Base-by-base conservation (phyloP, 2,113 vertebrate genomes). In the Ailuropoda melanoleuca region DNA sequence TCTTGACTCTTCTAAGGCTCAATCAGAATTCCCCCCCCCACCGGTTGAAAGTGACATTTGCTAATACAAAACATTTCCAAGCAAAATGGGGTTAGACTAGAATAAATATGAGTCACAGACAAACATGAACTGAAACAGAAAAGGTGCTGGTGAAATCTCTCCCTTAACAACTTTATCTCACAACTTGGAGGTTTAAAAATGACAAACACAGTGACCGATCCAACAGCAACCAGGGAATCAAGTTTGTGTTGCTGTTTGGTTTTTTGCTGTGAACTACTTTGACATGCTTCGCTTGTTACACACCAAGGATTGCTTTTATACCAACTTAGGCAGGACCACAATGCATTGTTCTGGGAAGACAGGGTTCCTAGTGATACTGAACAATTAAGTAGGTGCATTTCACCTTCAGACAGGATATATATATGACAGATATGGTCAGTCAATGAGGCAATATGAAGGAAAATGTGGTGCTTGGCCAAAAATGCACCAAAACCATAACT, bases 21-120 rank as follows among this genome's bases (percentile, higher is more conserved):
- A 68, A 72, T 53, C 81, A 97, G 86, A 97, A 96, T 95, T 96
- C 84, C 82, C 82, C 93, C 34, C 93, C 56, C 77, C 66, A n/a
- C 46, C 72, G 50, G 7, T 39, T 90, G 74, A 96, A 96, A 97
- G 92, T 88, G 70, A 96, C 60, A 97, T 96, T 97, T 98, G 92
- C 95, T 95, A 95, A 21, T 85, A 92, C 55, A 96, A 96, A 96
- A 93, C 90, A 53, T 80, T 95, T 96, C 75, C 92, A 97, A 87
- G 50, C 75, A 97, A 90, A 96, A 96, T 68, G 53, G 7, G 55
- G 62, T 87, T 95, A 82, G 77, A 89, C 50, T 87, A 91, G 89
- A 94, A 95, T 83, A 93, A 97, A 75, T 48, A 95, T 93, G 90
- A 96, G 75, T 97, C 96, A 97, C 72, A 56, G 80, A 19, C 93